Percentiles rank a stretch among this genome's conserved stretches.
These are phyloP conservation scores for Wiebesia pumilae DNA, from an alignment of 1,140 invertebrate genomes.

Conservation along the genomic window DNA sequence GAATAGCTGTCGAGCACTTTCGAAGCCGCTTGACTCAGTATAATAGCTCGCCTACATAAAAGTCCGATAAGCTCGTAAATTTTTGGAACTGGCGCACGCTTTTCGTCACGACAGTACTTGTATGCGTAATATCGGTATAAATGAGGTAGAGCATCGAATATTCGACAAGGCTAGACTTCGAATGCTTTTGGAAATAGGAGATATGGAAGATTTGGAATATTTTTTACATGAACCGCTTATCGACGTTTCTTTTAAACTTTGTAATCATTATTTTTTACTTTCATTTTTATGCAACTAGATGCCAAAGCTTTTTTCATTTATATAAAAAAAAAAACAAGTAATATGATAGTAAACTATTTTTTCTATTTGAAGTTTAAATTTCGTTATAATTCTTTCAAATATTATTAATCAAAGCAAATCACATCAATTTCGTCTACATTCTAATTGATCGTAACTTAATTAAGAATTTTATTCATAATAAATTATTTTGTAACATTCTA, in stretches of 20 bases:
- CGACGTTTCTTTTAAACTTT: neutral
- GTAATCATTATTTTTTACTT: too few species aligned
- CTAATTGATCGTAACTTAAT: too few species aligned
- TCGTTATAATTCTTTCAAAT: too few species aligned
- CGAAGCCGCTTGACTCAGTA: neutral
- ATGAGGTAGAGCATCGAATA: slow-evolving; percentile 1
- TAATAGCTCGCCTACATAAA: slow-evolving; percentile 3
- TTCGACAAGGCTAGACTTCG: neutral
- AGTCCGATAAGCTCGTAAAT: slow-evolving; percentile 27
- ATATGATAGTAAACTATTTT: too few species aligned
- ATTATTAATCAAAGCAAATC: too few species aligned
- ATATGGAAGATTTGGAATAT: neutral
- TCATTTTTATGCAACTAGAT: too few species aligned
- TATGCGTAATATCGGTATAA: neutral
- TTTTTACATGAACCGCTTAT: neutral
- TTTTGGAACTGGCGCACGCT: slow-evolving; percentile 17
- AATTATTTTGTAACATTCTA: too few species aligned
- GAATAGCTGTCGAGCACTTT: slow-evolving; percentile 9
- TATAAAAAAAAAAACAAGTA: too few species aligned
- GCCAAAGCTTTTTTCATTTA: too few species aligned
- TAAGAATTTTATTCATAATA: too few species aligned
- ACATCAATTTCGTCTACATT: too few species aligned
- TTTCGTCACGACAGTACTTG: neutral
- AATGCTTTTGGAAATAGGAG: neutral
- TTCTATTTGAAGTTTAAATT: too few species aligned